phyloP scores from a whole-genome alignment of 1,140 invertebrate genomes.

The Subanguina moxae region DNA sequence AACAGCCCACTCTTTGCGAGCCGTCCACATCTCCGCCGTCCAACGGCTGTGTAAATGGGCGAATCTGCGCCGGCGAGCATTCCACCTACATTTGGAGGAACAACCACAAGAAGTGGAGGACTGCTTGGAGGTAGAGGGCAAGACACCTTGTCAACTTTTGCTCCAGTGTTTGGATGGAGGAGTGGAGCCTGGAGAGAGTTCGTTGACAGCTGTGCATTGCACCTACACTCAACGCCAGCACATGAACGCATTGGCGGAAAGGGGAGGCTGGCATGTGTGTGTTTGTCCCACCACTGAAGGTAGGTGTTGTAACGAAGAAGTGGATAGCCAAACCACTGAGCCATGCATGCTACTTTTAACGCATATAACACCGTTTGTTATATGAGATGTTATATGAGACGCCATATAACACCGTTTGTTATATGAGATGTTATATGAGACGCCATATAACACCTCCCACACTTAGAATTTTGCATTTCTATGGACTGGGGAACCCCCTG shows the following conservation, averaged over 20 bases:
- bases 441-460: neutral
- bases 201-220: conserved; percentile 51
- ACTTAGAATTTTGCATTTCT: too few relatives aligned
- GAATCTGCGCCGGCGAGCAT: conserved; percentile 28
- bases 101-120: conserved; percentile 54
- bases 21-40: conserved; percentile 40
- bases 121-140: conserved; percentile 16
- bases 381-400: too few relatives aligned
- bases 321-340: too few relatives aligned
- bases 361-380: too few relatives aligned
- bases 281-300: conserved; percentile 54
- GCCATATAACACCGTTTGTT: too few relatives aligned
- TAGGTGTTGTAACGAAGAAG: neutral
- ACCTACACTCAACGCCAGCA: conserved; percentile 42
- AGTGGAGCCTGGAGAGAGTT: neutral
- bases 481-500: too few relatives aligned
- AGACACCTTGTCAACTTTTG: conserved; percentile 30
- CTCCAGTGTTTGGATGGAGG: conserved; percentile 15
- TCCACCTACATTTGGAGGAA: conserved; percentile 57
- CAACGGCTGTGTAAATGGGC: conserved; percentile 41
- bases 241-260: conserved; percentile 2
- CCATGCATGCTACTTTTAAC: too few relatives aligned
- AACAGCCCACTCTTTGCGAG: conserved; percentile 56
- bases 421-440: too few relatives aligned
- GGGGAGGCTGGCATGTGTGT: conserved; percentile 39